Percentiles rank a stretch among this genome's conserved stretches.
These are phyloP conservation scores for Gymnoscopelus braueri DNA, from an alignment of 2,797 vertebrate species.

Conservation along the genomic window DNA sequence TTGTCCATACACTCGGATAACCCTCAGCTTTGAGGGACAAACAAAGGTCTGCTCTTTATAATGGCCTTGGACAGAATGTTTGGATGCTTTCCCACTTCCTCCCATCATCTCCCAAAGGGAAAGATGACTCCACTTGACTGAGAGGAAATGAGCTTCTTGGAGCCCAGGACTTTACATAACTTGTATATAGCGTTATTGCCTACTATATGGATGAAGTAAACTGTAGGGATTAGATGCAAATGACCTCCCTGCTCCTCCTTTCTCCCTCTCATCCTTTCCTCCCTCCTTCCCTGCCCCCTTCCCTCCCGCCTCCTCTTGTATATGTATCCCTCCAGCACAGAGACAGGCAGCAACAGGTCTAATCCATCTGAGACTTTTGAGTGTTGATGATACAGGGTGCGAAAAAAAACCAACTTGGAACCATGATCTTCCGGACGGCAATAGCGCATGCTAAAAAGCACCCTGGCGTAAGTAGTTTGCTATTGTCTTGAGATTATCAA, in stretches of 20 bases:
- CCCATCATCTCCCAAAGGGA: slow-evolving; percentile 49
- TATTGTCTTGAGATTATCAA: background rate
- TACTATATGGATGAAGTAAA: too few relatives aligned
- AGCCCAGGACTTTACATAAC: slow-evolving; percentile 9
- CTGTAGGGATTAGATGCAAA: slow-evolving; percentile 59
- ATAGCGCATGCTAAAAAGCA: slow-evolving; percentile 67
- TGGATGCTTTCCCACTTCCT: slow-evolving; percentile 63
- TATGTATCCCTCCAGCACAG: slow-evolving; percentile 20
- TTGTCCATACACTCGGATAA: slow-evolving; percentile 5
- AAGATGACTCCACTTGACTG: slow-evolving; percentile 5
- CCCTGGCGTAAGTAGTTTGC: slow-evolving; percentile 67
- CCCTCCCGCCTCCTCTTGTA: background rate
- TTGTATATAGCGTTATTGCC: background rate
- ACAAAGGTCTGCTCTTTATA: background rate
- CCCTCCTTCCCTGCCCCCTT: slow-evolving; percentile 11
- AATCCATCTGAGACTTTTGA: slow-evolving; percentile 36
- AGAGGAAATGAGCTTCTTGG: slow-evolving; percentile 20
- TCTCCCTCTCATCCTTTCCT: slow-evolving; percentile 45
- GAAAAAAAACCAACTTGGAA: slow-evolving; percentile 14
- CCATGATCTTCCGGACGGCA: slow-evolving; percentile 62
- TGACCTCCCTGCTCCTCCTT: slow-evolving; percentile 19
- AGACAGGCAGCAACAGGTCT: slow-evolving; percentile 61
- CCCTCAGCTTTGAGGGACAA: slow-evolving; percentile 8
- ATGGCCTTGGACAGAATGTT: slow-evolving; percentile 34
- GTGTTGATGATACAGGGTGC: slow-evolving; percentile 31